These are phyloP conservation scores for Hippocampus abdominalis DNA, from an alignment of 2,113 vertebrate species.

Conservation along the genomic window DNA sequence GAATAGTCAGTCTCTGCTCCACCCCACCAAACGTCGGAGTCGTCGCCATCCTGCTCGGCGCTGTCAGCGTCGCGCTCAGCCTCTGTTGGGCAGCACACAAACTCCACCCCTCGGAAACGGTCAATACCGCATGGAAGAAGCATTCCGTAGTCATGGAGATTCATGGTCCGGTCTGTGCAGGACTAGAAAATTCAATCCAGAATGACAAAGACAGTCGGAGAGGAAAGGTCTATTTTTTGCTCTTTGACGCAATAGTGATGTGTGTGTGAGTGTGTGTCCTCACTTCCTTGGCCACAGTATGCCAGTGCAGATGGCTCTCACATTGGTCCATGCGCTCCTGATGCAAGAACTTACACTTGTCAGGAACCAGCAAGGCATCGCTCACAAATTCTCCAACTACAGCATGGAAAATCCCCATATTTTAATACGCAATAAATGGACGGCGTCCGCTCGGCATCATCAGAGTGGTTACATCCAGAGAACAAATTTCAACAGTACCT, in stretches of 20 bases:
- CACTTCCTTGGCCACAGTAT: constrained; percentile 97
- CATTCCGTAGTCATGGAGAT: constrained; percentile 95
- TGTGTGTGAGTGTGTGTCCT: neutral
- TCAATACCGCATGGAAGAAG: constrained; percentile 93
- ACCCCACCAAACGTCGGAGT: constrained; percentile 98
- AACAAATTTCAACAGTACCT: too few species aligned
- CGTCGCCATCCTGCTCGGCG: constrained; percentile 84
- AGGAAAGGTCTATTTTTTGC: neutral
- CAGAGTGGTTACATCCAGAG: neutral
- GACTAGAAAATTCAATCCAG: constrained; percentile 67
- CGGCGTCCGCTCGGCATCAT: neutral
- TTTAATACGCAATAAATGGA: neutral
- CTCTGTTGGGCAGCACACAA: constrained; percentile 91
- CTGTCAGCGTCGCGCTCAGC: constrained; percentile 79
- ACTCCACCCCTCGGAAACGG: constrained; percentile 95
- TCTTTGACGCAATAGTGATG: neutral
- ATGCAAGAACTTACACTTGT: constrained; percentile 97
- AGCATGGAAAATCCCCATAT: constrained; percentile 8
- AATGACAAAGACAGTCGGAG: neutral
- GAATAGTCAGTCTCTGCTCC: constrained; percentile 90
- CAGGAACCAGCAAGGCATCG: constrained; percentile 95
- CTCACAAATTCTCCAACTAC: constrained; percentile 97
- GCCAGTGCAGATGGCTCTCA: constrained; percentile 98
- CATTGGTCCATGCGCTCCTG: constrained; percentile 97
- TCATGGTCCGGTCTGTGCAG: constrained; percentile 93